Evolutionary conservation across 2,113 vertebrate species (phyloP).

Genomic region (Tychaedon coryphoeus): DNA sequence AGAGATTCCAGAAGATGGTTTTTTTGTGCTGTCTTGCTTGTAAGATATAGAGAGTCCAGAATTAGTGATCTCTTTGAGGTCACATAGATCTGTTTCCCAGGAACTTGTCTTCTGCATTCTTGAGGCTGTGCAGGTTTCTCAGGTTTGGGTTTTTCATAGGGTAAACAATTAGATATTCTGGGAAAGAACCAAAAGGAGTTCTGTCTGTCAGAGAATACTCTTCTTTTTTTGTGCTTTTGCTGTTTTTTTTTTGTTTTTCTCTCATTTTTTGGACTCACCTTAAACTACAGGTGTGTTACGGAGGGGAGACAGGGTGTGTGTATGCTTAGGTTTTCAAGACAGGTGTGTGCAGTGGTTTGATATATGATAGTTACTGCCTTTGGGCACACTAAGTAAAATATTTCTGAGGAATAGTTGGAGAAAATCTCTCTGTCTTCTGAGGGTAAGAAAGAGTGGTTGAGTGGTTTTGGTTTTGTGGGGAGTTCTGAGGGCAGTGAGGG

Average conservation of each 20-base stretch:
- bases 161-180: background rate
- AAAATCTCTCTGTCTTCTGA: background rate
- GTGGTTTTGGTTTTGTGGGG: background rate
- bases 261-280: background rate
- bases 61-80: background rate
- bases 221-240: background rate
- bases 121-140: background rate
- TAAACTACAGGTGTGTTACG: background rate
- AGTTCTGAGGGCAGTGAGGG: background rate
- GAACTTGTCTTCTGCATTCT: background rate
- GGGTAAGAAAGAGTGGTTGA: background rate
- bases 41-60: background rate
- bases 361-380: background rate
- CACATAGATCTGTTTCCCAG: background rate
- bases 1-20: background rate
- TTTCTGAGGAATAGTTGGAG: background rate
- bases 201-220: background rate
- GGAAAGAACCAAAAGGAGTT: background rate
- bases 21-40: background rate
- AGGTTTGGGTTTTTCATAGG: background rate
- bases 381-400: background rate
- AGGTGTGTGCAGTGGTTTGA: background rate
- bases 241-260: background rate
- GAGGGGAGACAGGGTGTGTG: rapidly evolving
- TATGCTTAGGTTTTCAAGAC: background rate